Conservation (phyloP, 2,113 vertebrate genomes). For the Cynocephalus volans region DNA sequence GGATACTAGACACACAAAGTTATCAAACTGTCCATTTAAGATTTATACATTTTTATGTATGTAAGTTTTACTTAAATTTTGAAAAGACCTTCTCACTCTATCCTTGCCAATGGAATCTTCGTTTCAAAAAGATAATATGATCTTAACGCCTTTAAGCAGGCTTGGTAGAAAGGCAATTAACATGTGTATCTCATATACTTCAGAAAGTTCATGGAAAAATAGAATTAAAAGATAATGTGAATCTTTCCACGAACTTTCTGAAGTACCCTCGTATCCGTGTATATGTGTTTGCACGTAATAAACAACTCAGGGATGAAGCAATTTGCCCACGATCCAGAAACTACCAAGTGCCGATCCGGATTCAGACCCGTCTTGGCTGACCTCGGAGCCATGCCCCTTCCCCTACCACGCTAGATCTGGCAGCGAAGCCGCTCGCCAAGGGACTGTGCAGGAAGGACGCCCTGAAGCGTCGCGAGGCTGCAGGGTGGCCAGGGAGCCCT, state of each 20-base stretch:
- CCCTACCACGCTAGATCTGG: background rate
- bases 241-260: too few relatives aligned
- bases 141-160: background rate
- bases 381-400: background rate
- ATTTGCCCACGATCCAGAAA: background rate
- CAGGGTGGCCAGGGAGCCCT: background rate
- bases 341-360: background rate
- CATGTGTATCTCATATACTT: background rate
- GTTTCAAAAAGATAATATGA: background rate
- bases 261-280: too few relatives aligned
- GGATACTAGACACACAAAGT: background rate
- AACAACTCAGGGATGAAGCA: background rate
- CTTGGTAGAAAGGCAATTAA: background rate
- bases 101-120: background rate
- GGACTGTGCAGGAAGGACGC: background rate
- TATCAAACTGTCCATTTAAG: background rate
- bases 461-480: background rate
- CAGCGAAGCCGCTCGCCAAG: accelerated
- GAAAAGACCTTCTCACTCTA: background rate
- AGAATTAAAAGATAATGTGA: too few relatives aligned
- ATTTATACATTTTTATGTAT: background rate
- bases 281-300: background rate
- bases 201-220: too few relatives aligned
- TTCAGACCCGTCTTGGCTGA: background rate
- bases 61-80: background rate